Base-by-base conservation (phyloP, 2,113 vertebrate species). In the Plotosus lineatus region DNA sequence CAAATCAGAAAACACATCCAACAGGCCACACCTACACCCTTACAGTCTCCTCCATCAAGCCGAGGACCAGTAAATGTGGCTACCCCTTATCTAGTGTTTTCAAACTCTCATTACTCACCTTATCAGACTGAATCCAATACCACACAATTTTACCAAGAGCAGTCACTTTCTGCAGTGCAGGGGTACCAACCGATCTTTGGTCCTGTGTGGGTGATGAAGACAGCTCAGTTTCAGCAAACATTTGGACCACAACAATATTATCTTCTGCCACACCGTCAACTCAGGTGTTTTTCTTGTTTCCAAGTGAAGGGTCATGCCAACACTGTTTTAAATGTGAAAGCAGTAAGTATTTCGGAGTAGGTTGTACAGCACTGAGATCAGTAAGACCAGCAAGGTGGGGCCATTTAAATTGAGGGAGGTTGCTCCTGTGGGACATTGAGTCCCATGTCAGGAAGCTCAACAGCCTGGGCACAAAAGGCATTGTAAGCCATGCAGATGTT, bases 271-370 rank as follows among this genome's bases (percentile, higher is more conserved):
- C 38, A 38, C 8, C 55, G 40, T 51, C 12, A 26, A 17, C 78
- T 42, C 1, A 77, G 48, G 12, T 87, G 79, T 36, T 31, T 44
- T n/a, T n/a, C n/a, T n/a, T n/a, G n/a, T n/a, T n/a, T n/a, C n/a
- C n/a, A n/a, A n/a, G n/a, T 7, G 71, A 79, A 9, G 63, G 74
- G 3, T 75, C 38, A 38, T 85, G 78, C 31, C 6, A 38, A 4
- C 78, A 85, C 36, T 86, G 83, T 31, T 82, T n/a, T 69, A 56
- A 31, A 17, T 88, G 85, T 75, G 79, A 81, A 5, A 88, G 85
- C 33, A 44, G 38, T 1, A 58, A 84, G 5, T 74, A 85, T 6
- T 86, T 71, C 14, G 17, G 1, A 4, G 79, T 79, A 28, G 87
- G 85, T 5, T 85, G 83, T 19, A 65, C 8, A 40, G 72, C 28